phyloP scores from a whole-genome alignment of 1,140 invertebrate species.

The Vanessa tameamea region DNA sequence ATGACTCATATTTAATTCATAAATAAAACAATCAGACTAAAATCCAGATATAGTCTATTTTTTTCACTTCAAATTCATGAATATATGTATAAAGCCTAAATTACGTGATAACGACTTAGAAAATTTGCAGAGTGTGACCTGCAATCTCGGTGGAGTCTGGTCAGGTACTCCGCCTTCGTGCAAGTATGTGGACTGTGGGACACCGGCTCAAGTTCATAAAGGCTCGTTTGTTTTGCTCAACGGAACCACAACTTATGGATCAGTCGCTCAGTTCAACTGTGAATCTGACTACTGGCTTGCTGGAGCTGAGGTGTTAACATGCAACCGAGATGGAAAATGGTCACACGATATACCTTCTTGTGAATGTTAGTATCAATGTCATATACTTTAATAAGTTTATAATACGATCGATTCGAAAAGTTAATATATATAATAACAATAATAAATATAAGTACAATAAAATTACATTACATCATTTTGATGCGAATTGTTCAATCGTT shows the following conservation, averaged over 20 bases:
- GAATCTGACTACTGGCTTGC: slow-evolving; percentile 92
- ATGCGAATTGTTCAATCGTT: too few species aligned
- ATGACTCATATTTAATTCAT: too few species aligned
- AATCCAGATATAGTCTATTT: too few species aligned
- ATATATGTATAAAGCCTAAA: background rate
- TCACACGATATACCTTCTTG: slow-evolving; percentile 91
- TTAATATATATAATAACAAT: too few species aligned
- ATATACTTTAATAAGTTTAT: too few species aligned
- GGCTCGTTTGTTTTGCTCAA: slow-evolving; percentile 87
- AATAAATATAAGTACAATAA: slow-evolving; percentile 7
- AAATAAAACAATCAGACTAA: too few species aligned
- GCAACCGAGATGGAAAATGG: slow-evolving; percentile 92
- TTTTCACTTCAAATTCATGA: too few species aligned
- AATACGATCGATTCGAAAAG: too few species aligned
- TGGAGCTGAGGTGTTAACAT: slow-evolving; percentile 84
- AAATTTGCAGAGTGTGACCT: slow-evolving; percentile 85
- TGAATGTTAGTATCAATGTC: slow-evolving; percentile 84
- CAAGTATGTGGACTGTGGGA: slow-evolving; percentile 93
- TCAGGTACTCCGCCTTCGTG: slow-evolving; percentile 89
- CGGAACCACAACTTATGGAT: slow-evolving; percentile 89
- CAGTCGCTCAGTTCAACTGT: slow-evolving; percentile 89
- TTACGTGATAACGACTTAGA: background rate
- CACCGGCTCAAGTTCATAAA: slow-evolving; percentile 88
- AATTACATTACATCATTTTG: background rate
- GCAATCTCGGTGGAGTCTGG: slow-evolving; percentile 91